Evolutionary conservation across 2,888 invertebrate genomes (phyloP).

Genomic region (Tenodera sinensis): DNA sequence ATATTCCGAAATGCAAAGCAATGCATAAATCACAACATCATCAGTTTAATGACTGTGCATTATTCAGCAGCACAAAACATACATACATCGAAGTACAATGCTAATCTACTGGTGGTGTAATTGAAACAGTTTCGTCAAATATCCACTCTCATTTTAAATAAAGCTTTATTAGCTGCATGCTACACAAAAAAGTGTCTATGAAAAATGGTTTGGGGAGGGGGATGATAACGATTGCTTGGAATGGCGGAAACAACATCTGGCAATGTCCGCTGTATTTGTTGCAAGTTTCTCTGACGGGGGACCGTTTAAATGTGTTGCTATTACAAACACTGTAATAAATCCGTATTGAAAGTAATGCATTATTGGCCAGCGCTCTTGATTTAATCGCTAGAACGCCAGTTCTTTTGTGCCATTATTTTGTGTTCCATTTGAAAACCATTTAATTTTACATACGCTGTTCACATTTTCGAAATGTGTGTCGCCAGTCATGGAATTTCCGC

Average conservation of each 20-base stretch:
- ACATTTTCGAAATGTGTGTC: neutral
- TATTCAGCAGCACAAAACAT: neutral
- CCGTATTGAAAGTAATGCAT: neutral
- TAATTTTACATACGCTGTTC: neutral
- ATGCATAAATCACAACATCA: neutral
- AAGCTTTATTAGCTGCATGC: neutral
- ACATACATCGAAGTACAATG: neutral
- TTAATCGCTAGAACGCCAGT: neutral
- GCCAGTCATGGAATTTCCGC: neutral
- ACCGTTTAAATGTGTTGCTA: neutral
- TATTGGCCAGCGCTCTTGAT: neutral
- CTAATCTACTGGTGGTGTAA: neutral
- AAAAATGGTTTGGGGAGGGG: neutral
- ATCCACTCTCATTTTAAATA: neutral
- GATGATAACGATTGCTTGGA: neutral
- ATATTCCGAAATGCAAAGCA: neutral
- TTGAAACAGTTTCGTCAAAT: neutral
- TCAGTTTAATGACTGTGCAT: neutral
- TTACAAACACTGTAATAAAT: neutral
- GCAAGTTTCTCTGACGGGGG: neutral
- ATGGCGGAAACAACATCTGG: neutral
- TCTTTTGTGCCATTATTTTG: neutral
- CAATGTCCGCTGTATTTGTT: neutral
- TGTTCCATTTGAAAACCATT: neutral
- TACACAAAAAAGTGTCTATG: neutral